These are phyloP conservation scores for Rhagoletis zephyria DNA, from an alignment of 1,140 invertebrate genomes.

Conservation along the genomic window DNA sequence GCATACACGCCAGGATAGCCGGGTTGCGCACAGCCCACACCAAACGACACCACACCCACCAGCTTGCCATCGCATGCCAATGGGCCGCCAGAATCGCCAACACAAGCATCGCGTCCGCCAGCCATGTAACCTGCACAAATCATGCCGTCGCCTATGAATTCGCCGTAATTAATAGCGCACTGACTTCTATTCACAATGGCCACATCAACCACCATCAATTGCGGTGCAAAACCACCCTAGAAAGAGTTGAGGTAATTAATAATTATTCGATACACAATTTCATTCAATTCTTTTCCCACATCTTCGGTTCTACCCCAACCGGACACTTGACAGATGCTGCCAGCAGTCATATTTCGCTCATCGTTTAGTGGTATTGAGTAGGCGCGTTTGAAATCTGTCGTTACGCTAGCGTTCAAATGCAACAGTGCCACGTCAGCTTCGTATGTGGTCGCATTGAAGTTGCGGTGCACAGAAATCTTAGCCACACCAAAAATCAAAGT, in stretches of 20 bases:
- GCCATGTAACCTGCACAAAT: constrained; percentile 62
- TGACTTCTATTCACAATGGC: constrained; percentile 53
- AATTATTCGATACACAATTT: no score
- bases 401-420: constrained; percentile 48
- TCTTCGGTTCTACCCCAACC: constrained; percentile 66
- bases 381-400: background rate
- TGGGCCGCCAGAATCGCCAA: constrained; percentile 70
- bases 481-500: constrained; percentile 56
- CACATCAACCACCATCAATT: constrained; percentile 55
- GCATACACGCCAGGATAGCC: constrained; percentile 79
- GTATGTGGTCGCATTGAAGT: constrained; percentile 22
- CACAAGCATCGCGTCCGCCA: constrained; percentile 67
- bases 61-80: constrained; percentile 64
- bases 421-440: constrained; percentile 61
- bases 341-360: background rate
- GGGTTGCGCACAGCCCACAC: constrained; percentile 76
- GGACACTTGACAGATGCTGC: constrained; percentile 58
- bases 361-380: constrained; percentile 27
- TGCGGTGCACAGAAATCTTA: constrained; percentile 55
- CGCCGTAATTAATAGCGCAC: constrained; percentile 57
- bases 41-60: constrained; percentile 77
- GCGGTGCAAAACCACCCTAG: background rate
- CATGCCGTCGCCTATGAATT: constrained; percentile 50
- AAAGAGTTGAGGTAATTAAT: background rate
- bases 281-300: constrained; percentile 54